Conservation (phyloP, 2,113 vertebrate genomes). For the Dicerorhinus sumatrensis region DNA sequence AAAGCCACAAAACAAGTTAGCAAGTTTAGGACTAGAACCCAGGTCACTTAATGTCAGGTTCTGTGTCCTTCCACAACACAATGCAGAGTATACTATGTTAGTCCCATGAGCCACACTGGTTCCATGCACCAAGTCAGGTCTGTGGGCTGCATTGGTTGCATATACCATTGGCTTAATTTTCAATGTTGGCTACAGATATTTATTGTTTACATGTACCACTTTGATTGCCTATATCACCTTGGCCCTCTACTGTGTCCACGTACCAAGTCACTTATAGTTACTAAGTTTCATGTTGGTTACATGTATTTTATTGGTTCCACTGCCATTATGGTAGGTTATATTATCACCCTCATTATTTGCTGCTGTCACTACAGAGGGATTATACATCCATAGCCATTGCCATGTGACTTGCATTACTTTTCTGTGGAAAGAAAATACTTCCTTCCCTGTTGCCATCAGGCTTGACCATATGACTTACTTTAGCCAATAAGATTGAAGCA, state of each 20-base stretch:
- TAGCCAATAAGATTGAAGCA: neutral
- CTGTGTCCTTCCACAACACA: neutral
- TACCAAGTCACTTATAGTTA: neutral
- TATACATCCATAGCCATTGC: neutral
- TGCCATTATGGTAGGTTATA: neutral
- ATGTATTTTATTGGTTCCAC: neutral
- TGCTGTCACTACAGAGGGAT: neutral
- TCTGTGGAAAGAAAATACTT: neutral
- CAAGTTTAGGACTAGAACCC: neutral
- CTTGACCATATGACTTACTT: neutral
- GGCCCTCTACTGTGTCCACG: neutral
- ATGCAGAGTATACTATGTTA: neutral
- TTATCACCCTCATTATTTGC: neutral
- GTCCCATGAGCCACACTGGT: neutral
- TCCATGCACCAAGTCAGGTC: neutral
- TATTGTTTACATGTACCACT: neutral
- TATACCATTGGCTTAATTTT: neutral
- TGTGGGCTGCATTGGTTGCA: neutral
- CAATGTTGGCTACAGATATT: neutral
- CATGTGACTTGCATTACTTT: neutral
- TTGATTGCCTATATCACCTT: neutral
- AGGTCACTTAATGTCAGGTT: neutral
- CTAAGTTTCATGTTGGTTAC: neutral
- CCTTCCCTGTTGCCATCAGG: neutral
- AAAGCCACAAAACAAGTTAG: neutral